Evolutionary conservation across 2,888 invertebrate genomes (phyloP), one percentile per base, ranked within the genome.

Genomic region (Acanthacorydalis orientalis): DNA sequence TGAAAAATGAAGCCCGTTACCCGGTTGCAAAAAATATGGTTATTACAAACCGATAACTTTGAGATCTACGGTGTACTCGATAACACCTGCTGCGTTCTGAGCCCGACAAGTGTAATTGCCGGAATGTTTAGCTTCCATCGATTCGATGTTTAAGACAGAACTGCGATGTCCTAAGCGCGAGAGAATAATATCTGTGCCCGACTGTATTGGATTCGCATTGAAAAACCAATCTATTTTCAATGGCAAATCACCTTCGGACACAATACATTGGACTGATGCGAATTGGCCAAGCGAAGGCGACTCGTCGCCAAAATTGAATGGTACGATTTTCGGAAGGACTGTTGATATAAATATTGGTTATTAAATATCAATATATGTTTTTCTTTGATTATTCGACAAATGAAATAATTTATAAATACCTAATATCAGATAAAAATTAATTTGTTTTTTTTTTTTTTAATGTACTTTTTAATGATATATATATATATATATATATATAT

Each of bases 201-300:
- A 65, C 54, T 71, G 70, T 57, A 77, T 64, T 49, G 68, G 68
- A 59, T 72, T 72, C 51, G 77, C 77, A 69, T 83, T 80, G 64
- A 84, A 80, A 48, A 75, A 76, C 84, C 84, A 85, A 46, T 72
- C 69, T 53, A 86, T 78, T 53, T 75, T 75, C 57, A 86, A 68
- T 44, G 86, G 85, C 52, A 78, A 67, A 65, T 85, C 85, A 51
- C 84, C 80, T 57, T 77, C 75, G 37, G 73, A 70, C 44, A 70
- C 71, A 53, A 72, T 65, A 59, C 73, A 72, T 59, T 69, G 69
- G 52, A 70, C 64, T 57, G 70, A 65, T 46, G 65, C 71, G 45
- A 69, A 65, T 56, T 83, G 81, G 49, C 81, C 83, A 50, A 80
- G 78, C 62, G 78, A 80, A 53, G 75, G 72, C 43, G 82, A 76